Evolutionary conservation across 2,797 vertebrate species (phyloP).

Genomic region (Caiman crocodilus): DNA sequence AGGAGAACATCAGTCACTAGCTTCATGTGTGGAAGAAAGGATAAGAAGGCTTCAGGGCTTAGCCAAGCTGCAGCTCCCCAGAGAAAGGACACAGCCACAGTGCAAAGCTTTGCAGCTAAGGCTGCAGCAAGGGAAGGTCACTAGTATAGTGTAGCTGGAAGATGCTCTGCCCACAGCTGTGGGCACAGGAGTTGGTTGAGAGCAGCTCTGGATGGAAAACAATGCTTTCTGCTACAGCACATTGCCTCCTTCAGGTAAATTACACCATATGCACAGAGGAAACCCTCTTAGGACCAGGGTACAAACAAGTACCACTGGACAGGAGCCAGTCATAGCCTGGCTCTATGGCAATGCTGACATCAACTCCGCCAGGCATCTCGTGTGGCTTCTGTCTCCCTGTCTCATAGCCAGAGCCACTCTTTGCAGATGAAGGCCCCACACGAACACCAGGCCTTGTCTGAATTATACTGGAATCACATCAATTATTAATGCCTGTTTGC

Average conservation of each 20-base stretch:
- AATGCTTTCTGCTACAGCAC: neutral
- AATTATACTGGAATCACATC: neutral
- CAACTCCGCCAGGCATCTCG: neutral
- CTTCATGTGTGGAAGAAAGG: neutral
- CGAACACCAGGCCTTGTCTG: neutral
- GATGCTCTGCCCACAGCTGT: neutral
- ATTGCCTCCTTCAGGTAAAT: neutral
- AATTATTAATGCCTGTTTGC: neutral
- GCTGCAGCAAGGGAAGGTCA: too few relatives aligned
- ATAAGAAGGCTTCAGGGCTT: neutral
- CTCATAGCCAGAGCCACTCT: neutral
- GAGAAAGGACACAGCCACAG: neutral
- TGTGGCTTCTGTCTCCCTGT: neutral
- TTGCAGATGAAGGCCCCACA: neutral
- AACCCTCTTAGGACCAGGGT: neutral
- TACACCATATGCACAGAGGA: neutral
- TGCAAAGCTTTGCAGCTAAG: too few relatives aligned
- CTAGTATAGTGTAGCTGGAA: too few relatives aligned
- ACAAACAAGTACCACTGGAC: neutral
- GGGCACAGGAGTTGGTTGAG: neutral
- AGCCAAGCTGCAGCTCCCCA: rapidly evolving
- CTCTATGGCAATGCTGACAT: too few relatives aligned
- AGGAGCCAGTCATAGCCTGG: too few relatives aligned
- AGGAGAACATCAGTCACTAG: neutral
- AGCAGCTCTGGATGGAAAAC: neutral